A percentile compares a stretch with the other conserved stretches of the same genome.
These are phyloP conservation scores for Phalangium opilio DNA, from an alignment of 2,888 invertebrate species.

Conservation along the genomic window DNA sequence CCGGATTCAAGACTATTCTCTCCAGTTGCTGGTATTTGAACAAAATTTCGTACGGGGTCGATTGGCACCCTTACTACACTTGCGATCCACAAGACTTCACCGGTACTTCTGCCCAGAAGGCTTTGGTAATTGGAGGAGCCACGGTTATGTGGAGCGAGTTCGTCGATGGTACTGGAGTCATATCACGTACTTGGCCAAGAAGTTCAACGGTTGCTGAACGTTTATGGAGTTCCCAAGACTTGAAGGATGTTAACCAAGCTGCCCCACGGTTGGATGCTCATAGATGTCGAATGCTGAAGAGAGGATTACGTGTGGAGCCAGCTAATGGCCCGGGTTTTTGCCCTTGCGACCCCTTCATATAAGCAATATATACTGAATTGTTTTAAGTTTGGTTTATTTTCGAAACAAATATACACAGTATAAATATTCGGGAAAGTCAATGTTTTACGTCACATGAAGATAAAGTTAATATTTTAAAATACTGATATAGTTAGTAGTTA, in stretches of 20 bases:
- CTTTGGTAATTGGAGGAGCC: conserved; percentile 68
- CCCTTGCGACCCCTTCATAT: conserved; percentile 13
- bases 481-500: too few relatives aligned
- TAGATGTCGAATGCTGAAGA: conserved; percentile 25
- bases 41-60: conserved; percentile 41
- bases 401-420: too few relatives aligned
- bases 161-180: conserved; percentile 51
- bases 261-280: conserved; percentile 48
- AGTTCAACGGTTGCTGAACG: conserved; percentile 72
- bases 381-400: too few relatives aligned
- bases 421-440: too few relatives aligned
- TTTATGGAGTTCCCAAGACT: conserved; percentile 48
- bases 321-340: conserved; percentile 20
- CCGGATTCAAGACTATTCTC: conserved; percentile 46
- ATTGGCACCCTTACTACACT: conserved; percentile 40
- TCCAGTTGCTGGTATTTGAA: conserved; percentile 83
- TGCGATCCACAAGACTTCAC: conserved; percentile 22
- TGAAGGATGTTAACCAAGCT: conserved; percentile 35
- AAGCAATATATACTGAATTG: too few relatives aligned
- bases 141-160: conserved; percentile 86
- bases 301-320: conserved; percentile 19
- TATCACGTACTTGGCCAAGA: conserved; percentile 59
- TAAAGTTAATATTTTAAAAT: too few relatives aligned
- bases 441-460: too few relatives aligned
- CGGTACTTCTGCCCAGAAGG: conserved; percentile 36